Evolutionary conservation across 2,797 vertebrate species (phyloP).

Genomic region (Triplophysa yarkandensis): DNA sequence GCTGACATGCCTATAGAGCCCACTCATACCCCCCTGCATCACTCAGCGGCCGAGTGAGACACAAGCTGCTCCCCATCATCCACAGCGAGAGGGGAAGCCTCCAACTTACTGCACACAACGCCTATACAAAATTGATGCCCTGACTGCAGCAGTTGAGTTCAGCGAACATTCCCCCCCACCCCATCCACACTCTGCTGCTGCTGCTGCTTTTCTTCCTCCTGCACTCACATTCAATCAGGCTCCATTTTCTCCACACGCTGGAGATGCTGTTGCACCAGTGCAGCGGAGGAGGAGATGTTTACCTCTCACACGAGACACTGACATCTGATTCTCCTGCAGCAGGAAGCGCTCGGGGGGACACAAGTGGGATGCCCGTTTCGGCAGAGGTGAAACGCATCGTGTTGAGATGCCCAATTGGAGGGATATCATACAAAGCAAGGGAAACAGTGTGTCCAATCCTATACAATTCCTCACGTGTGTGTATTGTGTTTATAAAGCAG

Average conservation of each 20-base stretch:
- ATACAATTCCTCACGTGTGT: too few species aligned
- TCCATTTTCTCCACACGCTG: slow-evolving; percentile 42
- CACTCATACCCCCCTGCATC: slow-evolving; percentile 56
- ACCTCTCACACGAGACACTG: slow-evolving; percentile 18
- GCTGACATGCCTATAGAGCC: slow-evolving; percentile 76
- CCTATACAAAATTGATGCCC: slow-evolving; percentile 78
- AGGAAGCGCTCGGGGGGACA: background rate
- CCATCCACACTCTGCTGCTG: slow-evolving; percentile 47
- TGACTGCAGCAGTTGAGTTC: slow-evolving; percentile 71
- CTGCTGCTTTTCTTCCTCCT: slow-evolving; percentile 55
- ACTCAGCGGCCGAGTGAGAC: slow-evolving; percentile 39
- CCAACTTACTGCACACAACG: slow-evolving; percentile 58
- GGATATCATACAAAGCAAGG: background rate
- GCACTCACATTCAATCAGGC: slow-evolving; percentile 46
- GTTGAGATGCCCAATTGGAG: background rate
- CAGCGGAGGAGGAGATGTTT: slow-evolving; percentile 40
- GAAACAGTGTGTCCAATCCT: accelerated
- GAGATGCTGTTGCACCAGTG: slow-evolving; percentile 21
- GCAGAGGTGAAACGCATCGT: background rate
- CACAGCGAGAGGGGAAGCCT: slow-evolving; percentile 29
- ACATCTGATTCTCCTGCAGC: slow-evolving; percentile 17
- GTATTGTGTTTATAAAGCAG: too few species aligned
- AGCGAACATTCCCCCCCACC: slow-evolving; percentile 56
- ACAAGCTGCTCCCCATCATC: slow-evolving; percentile 48
- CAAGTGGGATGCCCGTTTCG: background rate